phyloP scores from a whole-genome alignment of 1,140 invertebrate species.

The Drosophila sulfurigaster region DNA sequence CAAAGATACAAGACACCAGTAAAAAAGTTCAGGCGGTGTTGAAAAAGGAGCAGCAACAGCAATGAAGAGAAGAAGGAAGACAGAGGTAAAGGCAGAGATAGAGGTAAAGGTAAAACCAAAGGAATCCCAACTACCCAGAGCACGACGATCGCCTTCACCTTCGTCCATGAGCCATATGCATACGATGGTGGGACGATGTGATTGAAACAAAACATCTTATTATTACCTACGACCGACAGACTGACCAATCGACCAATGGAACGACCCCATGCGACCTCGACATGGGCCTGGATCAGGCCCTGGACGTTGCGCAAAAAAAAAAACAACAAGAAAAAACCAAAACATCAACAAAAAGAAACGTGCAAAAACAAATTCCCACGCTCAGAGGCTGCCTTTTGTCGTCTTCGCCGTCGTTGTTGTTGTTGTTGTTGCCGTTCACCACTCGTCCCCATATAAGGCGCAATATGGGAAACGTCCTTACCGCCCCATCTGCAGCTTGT shows the following conservation, averaged over 20 bases:
- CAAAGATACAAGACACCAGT: constrained; percentile 29
- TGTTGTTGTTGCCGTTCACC: constrained; percentile 54
- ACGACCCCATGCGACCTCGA: constrained; percentile 78
- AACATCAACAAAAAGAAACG: constrained; percentile 55
- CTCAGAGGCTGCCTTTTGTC: constrained; percentile 73
- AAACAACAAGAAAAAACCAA: constrained; percentile 14
- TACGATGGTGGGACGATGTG: constrained; percentile 75
- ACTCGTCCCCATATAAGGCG: constrained; percentile 65
- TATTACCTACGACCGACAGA: constrained; percentile 69
- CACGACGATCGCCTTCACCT: constrained; percentile 42
- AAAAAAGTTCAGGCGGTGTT: constrained; percentile 40
- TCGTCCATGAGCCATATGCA: constrained; percentile 52
- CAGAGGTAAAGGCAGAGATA: constrained; percentile 18
- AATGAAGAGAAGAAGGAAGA: background rate
- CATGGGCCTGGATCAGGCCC: constrained; percentile 44
- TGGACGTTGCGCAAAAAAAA: constrained; percentile 12
- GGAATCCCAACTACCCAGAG: constrained; percentile 28
- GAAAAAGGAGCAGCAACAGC: constrained; percentile 42
- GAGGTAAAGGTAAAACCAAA: background rate
- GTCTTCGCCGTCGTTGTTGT: constrained; percentile 35
- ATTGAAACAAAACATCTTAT: constrained; percentile 84
- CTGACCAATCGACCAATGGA: constrained; percentile 54
- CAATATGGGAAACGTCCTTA: constrained; percentile 67
- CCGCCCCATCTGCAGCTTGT: constrained; percentile 52
- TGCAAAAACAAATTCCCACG: constrained; percentile 77